Base-by-base conservation (phyloP, 2,797 vertebrate species). In the Poeciliopsis paucimaculata region DNA sequence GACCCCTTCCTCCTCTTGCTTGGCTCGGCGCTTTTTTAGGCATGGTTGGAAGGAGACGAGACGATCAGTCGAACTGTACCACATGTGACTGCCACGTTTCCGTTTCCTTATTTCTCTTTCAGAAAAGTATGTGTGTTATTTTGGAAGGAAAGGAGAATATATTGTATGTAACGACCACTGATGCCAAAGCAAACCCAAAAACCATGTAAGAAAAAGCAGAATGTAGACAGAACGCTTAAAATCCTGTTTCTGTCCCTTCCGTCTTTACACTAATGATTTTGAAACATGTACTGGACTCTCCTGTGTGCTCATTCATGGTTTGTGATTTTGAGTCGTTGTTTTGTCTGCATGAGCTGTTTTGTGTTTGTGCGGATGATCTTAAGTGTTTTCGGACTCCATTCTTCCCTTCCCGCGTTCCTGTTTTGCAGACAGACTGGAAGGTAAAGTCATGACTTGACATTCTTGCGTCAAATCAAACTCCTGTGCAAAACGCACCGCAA, bases 81-180 rank as follows among this genome's bases (percentile, higher is more conserved):
- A 89, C 90, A 66, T 73, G 57, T 76, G 94, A 92, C 94, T 91
- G 94, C 91, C 88, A 93, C 88, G 78, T 94, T 93, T 93, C 93
- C 93, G 72, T 91, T 88, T 90, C 89, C 86, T 93, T 89, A 79
- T 94, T 93, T 93, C 87, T 70, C 90, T 92, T 90, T 90, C 89
- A 94, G 92, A 94, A 95, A 93, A 86, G 86, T 90, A 90, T 75
- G 90, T 89, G 92, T 83, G 87, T 94, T 93, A 90, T 93, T 93
- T 87, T 92, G 85, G 89, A 86, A 73, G 78, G 47, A 84, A 75
- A 80, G 73, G 83, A 71, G 90, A 94, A 94, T 95, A 93, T 95
- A 94, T 94, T 93, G 93, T 93, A 92, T 94, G 92, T 92, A 91
- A 95, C 84, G 77, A 93, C 93, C 92, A 93, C 91, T 94, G 89